A percentile compares a stretch with the other conserved stretches of the same genome.
Conservation (phyloP, 2,888 invertebrate genomes). For the Shargacucullia verbasci region DNA sequence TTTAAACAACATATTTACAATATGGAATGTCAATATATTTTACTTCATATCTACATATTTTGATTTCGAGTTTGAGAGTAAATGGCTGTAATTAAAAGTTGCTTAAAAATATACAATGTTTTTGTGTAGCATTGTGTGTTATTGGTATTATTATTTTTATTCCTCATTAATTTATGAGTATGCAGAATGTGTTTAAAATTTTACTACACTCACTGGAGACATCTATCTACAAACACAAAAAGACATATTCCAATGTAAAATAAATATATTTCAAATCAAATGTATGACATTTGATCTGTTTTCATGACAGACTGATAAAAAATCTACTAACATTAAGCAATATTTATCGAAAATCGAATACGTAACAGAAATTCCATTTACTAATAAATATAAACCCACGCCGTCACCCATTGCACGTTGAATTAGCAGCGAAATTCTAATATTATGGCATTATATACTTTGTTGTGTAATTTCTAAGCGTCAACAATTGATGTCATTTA, state of each 20-base stretch:
- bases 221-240: conserved; percentile 88
- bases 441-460: conserved; percentile 54
- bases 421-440: conserved; percentile 57
- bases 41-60: conserved; percentile 85
- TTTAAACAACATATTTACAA: conserved; percentile 85
- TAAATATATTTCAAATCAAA: conserved; percentile 89
- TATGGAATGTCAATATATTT: conserved; percentile 89
- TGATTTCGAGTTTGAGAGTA: conserved; percentile 81
- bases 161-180: conserved; percentile 67
- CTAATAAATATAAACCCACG: conserved; percentile 77
- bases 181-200: conserved; percentile 68
- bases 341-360: conserved; percentile 87
- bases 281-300: conserved; percentile 88
- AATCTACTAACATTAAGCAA: conserved; percentile 88
- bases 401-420: conserved; percentile 74
- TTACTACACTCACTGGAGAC: conserved; percentile 80
- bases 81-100: conserved; percentile 82
- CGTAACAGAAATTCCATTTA: conserved; percentile 84
- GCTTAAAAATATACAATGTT: conserved; percentile 84
- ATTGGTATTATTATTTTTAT: conserved; percentile 65
- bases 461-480: conserved; percentile 36
- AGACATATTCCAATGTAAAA: conserved; percentile 87
- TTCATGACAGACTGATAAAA: conserved; percentile 87
- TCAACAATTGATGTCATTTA: conserved; percentile 42
- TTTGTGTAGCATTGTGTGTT: conserved; percentile 68